A percentile compares a stretch with the other conserved stretches of the same genome.
Evolutionary conservation across 2,113 vertebrate species (phyloP).

Genomic region (Phyllostomus discolor): DNA sequence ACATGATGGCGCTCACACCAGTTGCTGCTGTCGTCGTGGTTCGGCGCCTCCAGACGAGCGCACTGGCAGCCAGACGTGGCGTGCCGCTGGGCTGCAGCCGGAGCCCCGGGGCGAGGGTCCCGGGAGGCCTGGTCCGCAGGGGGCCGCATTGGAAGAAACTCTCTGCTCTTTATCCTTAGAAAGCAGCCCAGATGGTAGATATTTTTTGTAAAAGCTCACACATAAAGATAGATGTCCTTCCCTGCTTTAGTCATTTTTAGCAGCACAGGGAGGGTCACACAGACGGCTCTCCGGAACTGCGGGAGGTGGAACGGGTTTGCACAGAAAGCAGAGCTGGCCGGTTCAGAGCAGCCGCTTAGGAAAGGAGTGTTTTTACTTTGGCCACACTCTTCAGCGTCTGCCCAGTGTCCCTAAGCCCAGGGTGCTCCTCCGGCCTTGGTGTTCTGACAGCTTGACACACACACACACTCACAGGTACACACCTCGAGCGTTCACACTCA

Average conservation of each 20-base stretch:
- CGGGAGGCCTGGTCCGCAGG: accelerated
- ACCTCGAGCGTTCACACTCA: not conserved
- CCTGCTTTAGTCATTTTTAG: not conserved
- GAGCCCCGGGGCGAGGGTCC: not conserved
- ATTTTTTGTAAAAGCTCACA: not conserved
- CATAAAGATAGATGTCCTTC: not conserved
- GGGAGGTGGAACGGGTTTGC: not conserved
- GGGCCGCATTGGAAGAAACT: not conserved
- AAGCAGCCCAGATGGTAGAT: not conserved
- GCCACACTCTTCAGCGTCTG: not conserved
- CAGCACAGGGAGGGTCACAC: not conserved
- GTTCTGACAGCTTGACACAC: too few relatives aligned
- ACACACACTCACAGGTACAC: too few relatives aligned
- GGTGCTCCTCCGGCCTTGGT: not conserved
- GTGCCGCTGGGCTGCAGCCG: not conserved
- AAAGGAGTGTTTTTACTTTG: not conserved
- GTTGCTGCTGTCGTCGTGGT: accelerated
- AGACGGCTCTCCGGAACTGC: not conserved
- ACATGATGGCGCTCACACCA: accelerated
- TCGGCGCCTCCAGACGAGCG: not conserved
- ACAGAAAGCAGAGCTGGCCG: accelerated
- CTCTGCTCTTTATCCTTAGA: not conserved
- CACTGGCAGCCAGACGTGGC: accelerated
- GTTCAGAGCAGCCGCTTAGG: not conserved
- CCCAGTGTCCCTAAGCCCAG: not conserved